Conservation (phyloP, 2,888 invertebrate genomes). For the Cheilosia soror region DNA sequence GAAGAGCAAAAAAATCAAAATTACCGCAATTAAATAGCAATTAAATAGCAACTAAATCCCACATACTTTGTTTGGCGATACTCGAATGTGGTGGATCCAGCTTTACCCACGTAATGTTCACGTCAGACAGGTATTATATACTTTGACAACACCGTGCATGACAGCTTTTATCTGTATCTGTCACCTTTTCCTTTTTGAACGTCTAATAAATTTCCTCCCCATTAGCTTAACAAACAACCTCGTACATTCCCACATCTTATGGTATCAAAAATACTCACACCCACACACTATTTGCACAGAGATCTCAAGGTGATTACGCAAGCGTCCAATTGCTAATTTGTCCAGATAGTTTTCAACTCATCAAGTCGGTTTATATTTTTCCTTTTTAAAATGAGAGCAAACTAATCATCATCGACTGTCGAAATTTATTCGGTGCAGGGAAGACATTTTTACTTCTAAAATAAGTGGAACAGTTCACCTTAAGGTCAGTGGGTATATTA, state of each 20-base stretch:
- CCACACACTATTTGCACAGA: slow-evolving; percentile 34
- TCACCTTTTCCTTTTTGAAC: neutral
- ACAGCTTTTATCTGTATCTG: too few relatives aligned
- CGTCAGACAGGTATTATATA: too few relatives aligned
- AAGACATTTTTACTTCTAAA: neutral
- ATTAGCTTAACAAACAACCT: slow-evolving; percentile 24
- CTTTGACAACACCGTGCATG: too few relatives aligned
- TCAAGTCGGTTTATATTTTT: neutral
- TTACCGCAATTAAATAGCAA: too few relatives aligned
- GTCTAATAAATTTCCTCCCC: slow-evolving; percentile 22
- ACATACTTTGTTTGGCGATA: too few relatives aligned
- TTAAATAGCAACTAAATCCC: too few relatives aligned
- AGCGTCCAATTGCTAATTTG: neutral
- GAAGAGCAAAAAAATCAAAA: too few relatives aligned
- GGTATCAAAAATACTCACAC: slow-evolving; percentile 28
- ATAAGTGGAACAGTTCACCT: slow-evolving; percentile 14
- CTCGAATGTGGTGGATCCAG: too few relatives aligned
- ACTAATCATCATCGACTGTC: slow-evolving; percentile 9
- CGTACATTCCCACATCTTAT: neutral
- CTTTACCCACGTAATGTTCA: too few relatives aligned
- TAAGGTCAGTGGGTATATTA: slow-evolving; percentile 22
- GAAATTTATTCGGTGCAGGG: slow-evolving; percentile 5
- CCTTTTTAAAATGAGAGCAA: slow-evolving; percentile 8
- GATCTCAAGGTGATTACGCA: slow-evolving; percentile 8
- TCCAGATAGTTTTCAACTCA: neutral